Percentiles rank a stretch among this genome's conserved stretches.
Conservation (phyloP, 2,113 vertebrate genomes). For the Myotis davidii region DNA sequence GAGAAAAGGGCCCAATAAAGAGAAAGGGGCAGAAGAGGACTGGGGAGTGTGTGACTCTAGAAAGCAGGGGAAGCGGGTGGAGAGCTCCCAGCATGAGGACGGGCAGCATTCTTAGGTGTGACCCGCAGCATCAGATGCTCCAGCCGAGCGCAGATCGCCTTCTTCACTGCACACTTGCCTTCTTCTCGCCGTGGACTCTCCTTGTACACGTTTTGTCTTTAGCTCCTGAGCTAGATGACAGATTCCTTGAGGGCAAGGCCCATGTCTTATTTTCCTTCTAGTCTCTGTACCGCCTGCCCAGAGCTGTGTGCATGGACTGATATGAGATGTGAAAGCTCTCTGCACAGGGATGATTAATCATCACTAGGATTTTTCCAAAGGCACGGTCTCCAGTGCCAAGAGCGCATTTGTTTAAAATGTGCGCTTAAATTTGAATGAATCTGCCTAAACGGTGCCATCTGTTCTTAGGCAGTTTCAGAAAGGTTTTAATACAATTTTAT, state of each 20-base stretch:
- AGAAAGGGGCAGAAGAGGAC: neutral
- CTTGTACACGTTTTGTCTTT: neutral
- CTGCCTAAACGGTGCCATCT: slow-evolving; percentile 78
- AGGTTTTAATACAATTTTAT: slow-evolving; percentile 63
- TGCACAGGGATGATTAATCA: slow-evolving; percentile 57
- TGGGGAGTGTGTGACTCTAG: neutral
- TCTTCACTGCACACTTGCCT: neutral
- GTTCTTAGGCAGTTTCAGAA: slow-evolving; percentile 70
- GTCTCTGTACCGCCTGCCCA: neutral
- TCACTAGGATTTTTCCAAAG: slow-evolving; percentile 58
- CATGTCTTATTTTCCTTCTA: neutral
- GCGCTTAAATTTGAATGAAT: slow-evolving; percentile 69
- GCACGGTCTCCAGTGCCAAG: slow-evolving; percentile 52
- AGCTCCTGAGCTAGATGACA: neutral
- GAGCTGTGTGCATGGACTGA: neutral
- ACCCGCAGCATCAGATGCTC: neutral
- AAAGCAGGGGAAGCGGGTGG: neutral
- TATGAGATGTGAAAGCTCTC: slow-evolving; percentile 23
- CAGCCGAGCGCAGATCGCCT: neutral
- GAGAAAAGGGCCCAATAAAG: neutral
- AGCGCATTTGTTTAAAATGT: slow-evolving; percentile 76
- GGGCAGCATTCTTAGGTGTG: neutral
- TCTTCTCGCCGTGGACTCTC: neutral
- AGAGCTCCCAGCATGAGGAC: neutral
- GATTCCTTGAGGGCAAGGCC: neutral